Base-by-base conservation (phyloP, 2,888 invertebrate genomes). In the Thelaira solivaga region DNA sequence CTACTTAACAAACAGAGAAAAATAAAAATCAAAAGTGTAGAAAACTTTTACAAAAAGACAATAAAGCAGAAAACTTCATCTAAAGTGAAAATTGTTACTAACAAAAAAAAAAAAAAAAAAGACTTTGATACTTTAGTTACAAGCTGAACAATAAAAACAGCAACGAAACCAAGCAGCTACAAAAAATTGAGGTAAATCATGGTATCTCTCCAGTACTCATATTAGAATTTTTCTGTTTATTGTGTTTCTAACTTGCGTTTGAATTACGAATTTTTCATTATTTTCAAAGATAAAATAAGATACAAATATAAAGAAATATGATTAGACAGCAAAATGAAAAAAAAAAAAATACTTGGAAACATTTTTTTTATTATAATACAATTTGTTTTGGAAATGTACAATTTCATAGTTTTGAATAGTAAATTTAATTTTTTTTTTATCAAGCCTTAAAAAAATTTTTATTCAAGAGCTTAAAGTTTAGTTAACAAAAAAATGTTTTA, bases 31-130 rank as follows among this genome's bases (percentile, higher is more conserved):
- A n/a, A n/a, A n/a, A n/a, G n/a, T 13, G 16, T 2, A 16, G 34
- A 47, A 64, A 64, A 57, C 49, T 62, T 59, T 55, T 26, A 29
- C 55, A 34, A 51, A 13, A 68, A 68, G 73, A 77, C 62, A 68
- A 77, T 77, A 64, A 68, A 20, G 62, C 57, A 57, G 62, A 62
- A 77, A 73, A 77, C 55, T 77, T 77, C 47, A 49, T 62, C 49
- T 68, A 57, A 68, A 73, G 67, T 64, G 68, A 68, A 77, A 73
- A 73, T 62, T 73, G 68, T 68, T 73, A 67, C 53, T 31, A 68
- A 72, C 49, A 67, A 65, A 76, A 53, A 20, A 34, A 11, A 4
- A 41, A 0, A 20, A 31, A n/a, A 26, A 16, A 36, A 43, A 64
- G 57, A 62, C 26, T 51, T 61, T 49, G 8, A 51, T 69, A 49